Evolutionary conservation across 2,113 vertebrate genomes (phyloP).

Genomic region (Vulpes lagopus): DNA sequence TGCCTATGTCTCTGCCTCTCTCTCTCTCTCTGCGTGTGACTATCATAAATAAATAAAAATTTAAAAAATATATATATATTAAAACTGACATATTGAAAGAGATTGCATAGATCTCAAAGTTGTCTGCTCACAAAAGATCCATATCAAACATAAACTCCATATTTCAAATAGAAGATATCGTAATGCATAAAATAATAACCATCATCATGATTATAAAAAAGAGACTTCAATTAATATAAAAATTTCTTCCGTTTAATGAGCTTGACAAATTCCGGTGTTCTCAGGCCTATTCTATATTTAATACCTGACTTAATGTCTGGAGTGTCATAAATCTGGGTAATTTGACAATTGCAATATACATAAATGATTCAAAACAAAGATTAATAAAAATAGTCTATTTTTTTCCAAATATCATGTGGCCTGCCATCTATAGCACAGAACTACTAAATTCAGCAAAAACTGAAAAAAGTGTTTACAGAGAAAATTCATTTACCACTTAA

Average conservation of each 20-base stretch:
- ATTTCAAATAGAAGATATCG: neutral
- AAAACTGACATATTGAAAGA: constrained; percentile 35
- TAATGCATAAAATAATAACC: neutral
- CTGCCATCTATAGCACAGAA: neutral
- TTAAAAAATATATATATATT: no score
- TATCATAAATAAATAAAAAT: no score
- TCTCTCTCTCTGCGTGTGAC: no score
- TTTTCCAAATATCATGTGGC: neutral
- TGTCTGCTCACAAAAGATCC: neutral
- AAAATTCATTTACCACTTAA: neutral
- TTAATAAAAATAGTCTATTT: neutral
- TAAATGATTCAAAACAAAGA: neutral
- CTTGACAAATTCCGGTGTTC: neutral
- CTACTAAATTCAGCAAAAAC: neutral
- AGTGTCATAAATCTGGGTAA: neutral
- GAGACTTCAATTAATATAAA: neutral
- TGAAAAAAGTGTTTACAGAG: neutral
- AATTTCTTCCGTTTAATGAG: neutral
- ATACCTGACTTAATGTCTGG: neutral
- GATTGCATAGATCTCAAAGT: neutral
- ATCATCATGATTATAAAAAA: neutral
- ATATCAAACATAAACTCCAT: neutral
- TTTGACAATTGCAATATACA: neutral
- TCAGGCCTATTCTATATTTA: neutral
- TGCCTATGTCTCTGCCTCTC: no score